Conservation (phyloP, 2,888 invertebrate genomes). For the Cheilosia pagana region DNA sequence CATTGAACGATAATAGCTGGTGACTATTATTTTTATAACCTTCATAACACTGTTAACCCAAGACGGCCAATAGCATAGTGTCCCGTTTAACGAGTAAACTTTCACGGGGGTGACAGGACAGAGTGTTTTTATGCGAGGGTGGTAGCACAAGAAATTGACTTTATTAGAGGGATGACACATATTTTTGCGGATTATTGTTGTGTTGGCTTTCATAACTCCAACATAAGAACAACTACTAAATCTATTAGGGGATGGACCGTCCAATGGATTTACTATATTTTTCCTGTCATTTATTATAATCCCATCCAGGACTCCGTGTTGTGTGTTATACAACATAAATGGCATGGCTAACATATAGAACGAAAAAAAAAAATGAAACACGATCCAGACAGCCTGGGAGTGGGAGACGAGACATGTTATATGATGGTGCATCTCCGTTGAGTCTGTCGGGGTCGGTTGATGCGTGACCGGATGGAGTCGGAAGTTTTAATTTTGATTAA, state of each 20-base stretch:
- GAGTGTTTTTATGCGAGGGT: not conserved
- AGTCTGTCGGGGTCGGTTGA: constrained; percentile 27
- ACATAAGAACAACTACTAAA: constrained; percentile 56
- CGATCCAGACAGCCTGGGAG: constrained; percentile 34
- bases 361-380: constrained; percentile 18
- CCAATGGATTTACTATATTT: constrained; percentile 59
- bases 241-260: constrained; percentile 51
- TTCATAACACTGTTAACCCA: constrained; percentile 52
- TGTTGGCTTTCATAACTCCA: constrained; percentile 52
- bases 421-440: constrained; percentile 37
- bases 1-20: constrained; percentile 67
- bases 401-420: constrained; percentile 39
- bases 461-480: constrained; percentile 73
- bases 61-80: constrained; percentile 56
- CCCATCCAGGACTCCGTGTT: constrained; percentile 3
- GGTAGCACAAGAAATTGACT: constrained; percentile 61
- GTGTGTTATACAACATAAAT: constrained; percentile 46
- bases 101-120: constrained; percentile 23
- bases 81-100: constrained; percentile 48
- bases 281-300: constrained; percentile 72
- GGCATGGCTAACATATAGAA: not conserved
- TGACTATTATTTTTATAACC: constrained; percentile 74
- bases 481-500: constrained; percentile 75
- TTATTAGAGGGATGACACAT: constrained; percentile 74
- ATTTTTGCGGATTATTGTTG: constrained; percentile 70